Percentiles rank a stretch among this genome's conserved stretches.
phyloP scores from a whole-genome alignment of 1,140 invertebrate species.

The Aphis craccivora region DNA sequence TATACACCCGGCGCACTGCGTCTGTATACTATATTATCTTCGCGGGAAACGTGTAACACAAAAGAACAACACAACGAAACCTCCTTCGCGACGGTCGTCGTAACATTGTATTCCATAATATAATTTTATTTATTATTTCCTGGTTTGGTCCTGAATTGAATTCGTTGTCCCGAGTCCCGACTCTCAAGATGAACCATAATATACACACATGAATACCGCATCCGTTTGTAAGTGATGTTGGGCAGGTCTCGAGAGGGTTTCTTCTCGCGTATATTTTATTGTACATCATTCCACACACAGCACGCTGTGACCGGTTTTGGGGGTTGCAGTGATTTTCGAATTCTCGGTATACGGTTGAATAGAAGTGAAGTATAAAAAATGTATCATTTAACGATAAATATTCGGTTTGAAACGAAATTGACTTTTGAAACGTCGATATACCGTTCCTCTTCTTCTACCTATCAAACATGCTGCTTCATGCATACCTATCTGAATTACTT shows the following conservation, averaged over 20 bases:
- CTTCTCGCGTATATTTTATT: neutral
- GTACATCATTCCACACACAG: neutral
- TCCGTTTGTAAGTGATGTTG: conserved; percentile 1
- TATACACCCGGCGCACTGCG: neutral
- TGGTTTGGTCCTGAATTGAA: neutral
- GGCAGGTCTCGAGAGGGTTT: neutral
- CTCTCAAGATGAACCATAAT: neutral
- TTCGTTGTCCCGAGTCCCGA: neutral
- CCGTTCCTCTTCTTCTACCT: neutral
- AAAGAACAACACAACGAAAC: conserved; percentile 5
- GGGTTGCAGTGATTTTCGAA: neutral
- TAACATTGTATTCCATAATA: neutral
- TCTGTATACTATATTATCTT: neutral
- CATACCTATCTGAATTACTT: neutral
- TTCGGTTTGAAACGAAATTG: neutral
- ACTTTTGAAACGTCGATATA: conserved; percentile 13
- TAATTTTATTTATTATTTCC: conserved; percentile 46
- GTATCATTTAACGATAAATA: neutral
- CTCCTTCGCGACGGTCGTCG: neutral
- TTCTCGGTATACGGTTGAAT: neutral
- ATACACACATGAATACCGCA: neutral
- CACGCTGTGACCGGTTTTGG: neutral
- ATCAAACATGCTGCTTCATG: neutral
- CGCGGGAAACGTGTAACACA: neutral
- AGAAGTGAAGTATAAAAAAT: neutral